Evolutionary conservation across 2,797 vertebrate genomes (phyloP).

Genomic region (Macropodus opercularis): DNA sequence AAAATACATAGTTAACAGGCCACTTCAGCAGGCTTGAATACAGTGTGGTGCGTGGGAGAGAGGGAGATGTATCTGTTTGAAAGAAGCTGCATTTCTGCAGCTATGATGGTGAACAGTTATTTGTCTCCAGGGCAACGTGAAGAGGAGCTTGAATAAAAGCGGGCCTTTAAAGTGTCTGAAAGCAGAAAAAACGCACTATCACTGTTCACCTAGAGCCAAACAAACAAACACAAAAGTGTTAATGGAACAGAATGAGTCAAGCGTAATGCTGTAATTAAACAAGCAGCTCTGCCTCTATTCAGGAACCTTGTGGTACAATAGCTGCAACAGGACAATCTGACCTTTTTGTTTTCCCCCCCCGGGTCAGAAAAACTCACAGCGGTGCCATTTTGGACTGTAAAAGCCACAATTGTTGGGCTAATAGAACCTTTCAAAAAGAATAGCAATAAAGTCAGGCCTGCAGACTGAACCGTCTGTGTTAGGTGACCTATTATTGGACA

Average conservation of each 20-base stretch:
- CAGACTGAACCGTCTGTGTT: constrained; percentile 19
- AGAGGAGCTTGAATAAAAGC: constrained; percentile 61
- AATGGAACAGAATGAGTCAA: constrained; percentile 63
- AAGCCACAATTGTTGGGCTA: constrained; percentile 40
- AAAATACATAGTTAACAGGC: constrained; percentile 36
- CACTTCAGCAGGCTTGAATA: constrained; percentile 53
- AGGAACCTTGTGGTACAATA: constrained; percentile 26
- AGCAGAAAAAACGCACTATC: constrained; percentile 54
- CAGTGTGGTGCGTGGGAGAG: constrained; percentile 44
- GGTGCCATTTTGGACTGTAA: constrained; percentile 39
- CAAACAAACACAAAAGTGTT: constrained; percentile 77
- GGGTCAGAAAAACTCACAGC: constrained; percentile 38
- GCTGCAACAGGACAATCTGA: constrained; percentile 38
- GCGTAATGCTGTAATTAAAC: constrained; percentile 69
- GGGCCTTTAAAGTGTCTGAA: constrained; percentile 61
- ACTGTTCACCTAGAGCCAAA: constrained; percentile 52
- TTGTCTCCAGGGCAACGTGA: constrained; percentile 81
- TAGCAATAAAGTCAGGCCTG: constrained; percentile 35
- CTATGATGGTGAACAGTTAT: constrained; percentile 53
- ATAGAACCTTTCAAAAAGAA: constrained; percentile 40
- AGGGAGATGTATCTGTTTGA: constrained; percentile 41
- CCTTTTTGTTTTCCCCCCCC: constrained; percentile 38
- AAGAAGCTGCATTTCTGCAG: constrained; percentile 68
- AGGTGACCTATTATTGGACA: constrained; percentile 52
- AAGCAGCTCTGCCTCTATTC: constrained; percentile 58